Conservation (phyloP, 1,140 invertebrate species). For the Bicyclus anynana region DNA sequence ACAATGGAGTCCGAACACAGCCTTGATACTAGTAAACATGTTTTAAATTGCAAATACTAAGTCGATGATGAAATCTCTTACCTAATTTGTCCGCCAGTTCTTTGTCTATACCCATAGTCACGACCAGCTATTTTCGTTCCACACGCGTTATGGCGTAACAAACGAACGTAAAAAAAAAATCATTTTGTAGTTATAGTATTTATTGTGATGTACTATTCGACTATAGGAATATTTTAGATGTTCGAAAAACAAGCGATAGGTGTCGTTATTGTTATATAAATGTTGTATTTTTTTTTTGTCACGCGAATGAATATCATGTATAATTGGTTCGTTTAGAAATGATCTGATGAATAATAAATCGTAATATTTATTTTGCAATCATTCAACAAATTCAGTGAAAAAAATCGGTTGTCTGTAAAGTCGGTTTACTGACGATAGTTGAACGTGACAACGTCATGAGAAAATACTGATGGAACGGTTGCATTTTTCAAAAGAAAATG, state of each 20-base stretch:
- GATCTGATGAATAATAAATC: no score
- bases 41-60: no score
- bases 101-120: neutral
- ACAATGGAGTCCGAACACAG: no score
- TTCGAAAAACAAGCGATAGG: conserved; percentile 33
- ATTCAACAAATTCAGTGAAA: no score
- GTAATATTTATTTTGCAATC: no score
- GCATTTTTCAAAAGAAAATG: no score
- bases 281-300: conserved; percentile 31
- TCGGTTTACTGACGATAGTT: no score
- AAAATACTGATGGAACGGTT: no score
- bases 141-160: conserved; percentile 6
- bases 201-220: conserved; percentile 59
- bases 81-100: neutral
- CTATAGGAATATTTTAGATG: conserved; percentile 43
- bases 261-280: conserved; percentile 40
- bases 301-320: conserved; percentile 26
- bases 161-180: neutral
- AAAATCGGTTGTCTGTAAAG: no score
- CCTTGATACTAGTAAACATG: no score
- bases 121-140: conserved; percentile 9
- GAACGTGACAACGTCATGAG: no score
- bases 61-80: no score
- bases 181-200: conserved; percentile 55
- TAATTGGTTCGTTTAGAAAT: neutral